Conservation (phyloP, 2,888 invertebrate species). For the Drosophila longiperda region DNA sequence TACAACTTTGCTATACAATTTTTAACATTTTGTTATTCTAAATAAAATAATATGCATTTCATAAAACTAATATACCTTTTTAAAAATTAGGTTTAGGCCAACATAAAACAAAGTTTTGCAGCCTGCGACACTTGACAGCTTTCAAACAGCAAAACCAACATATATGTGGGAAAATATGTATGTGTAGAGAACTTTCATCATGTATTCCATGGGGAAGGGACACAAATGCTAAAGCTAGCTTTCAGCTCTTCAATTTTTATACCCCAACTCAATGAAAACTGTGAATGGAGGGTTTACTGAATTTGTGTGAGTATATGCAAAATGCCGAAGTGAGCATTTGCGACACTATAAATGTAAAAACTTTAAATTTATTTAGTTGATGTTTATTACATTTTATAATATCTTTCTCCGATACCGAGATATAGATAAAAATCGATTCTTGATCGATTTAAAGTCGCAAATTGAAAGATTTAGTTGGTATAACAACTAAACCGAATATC, state of each 20-base stretch:
- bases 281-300: not conserved
- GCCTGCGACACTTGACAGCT: conserved; percentile 24
- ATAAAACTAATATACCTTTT: conserved; percentile 11
- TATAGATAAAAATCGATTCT: not conserved
- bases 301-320: not conserved
- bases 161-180: not conserved
- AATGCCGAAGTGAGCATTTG: not conserved
- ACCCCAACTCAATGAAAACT: not conserved
- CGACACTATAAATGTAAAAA: not conserved
- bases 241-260: conserved; percentile 22
- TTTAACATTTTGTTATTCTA: not conserved
- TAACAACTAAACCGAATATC: not conserved
- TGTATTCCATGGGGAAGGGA: conserved; percentile 20
- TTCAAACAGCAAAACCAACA: conserved; percentile 9
- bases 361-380: not conserved
- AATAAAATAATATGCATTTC: not conserved
- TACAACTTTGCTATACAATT: not conserved
- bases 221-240: conserved; percentile 37
- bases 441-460: not conserved
- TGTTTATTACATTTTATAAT: not conserved
- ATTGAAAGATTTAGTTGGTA: not conserved
- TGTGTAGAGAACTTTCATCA: conserved; percentile 12
- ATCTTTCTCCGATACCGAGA: not conserved
- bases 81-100: too few species aligned
- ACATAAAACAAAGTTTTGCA: conserved; percentile 22